Evolutionary conservation across 2,113 vertebrate genomes (phyloP), one percentile per base, ranked within the genome.

Genomic region (Phoenicopterus ruber): DNA sequence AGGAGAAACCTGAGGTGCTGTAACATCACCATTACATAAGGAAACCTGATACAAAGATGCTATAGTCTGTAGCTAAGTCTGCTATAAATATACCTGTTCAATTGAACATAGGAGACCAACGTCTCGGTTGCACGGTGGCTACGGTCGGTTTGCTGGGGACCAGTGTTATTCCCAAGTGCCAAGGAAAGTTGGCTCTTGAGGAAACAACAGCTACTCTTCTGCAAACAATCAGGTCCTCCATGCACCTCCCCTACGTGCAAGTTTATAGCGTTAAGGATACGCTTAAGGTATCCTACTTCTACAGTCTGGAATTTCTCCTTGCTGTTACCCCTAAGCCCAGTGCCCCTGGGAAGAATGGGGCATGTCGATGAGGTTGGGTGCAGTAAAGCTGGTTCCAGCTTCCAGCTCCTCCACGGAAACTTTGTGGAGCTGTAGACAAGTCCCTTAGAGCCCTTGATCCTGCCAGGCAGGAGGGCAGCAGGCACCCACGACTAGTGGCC

Each of bases 11-110:
- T 5, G 4, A 32, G 55, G 67, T 76, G 85, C 61, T n/a, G 62
- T 16, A 84, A 40, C 65, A 32, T 62, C 79, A 52, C 84, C 28
- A 3, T 61, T 76, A 36, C 25, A 83, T 34, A 91, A 63, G 61
- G 82, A 78, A 67, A 58, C 9, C 92, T 50, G 50, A 28, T 34
- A 66, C 40, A 22, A 82, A 91, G 71, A 50, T 20, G 2, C 36
- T 93, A 31, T 22, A 47, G 61, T 46, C 86, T 47, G 28, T 61
- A 80, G 82, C 82, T 62, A 85, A 93, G 83, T 65, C 88, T 87
- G 84, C 73, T 89, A 71, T 82, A 94, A 97, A 84, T 78, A 94
- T 42, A 86, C 63, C 77, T 47, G 84, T 82, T 73, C 88, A 95
- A 94, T 49, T 17, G 67, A 52, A 73, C n/a, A 9, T 79, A 77